Evolutionary conservation across 30 jellyfish, hydroid and myxozoan species (phyloP), one percentile per base, ranked within the genome.

Genomic region (Sanderia malayensis): DNA sequence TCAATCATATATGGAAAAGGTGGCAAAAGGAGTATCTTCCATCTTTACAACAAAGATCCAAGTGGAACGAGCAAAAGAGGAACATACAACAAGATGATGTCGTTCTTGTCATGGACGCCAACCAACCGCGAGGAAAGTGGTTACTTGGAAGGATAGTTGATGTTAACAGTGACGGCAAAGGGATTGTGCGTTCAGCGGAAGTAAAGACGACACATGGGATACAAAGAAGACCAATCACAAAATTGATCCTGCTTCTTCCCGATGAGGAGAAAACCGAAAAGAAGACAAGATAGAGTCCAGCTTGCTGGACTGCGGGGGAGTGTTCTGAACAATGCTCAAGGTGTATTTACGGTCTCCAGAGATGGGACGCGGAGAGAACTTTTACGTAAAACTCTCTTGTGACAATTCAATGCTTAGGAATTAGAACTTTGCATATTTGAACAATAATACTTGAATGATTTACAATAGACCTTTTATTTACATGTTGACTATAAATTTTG

Each of bases 1-100:
- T 46, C 59, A 47, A 31, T 19, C 84, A 52, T 31, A 46, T 71
- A 21, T 71, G 84, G 84, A 75, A 71, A 71, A 55, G 84, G 7
- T 46, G 58, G 84, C 4, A 46, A 59, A 28, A 32, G 21, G 84
- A 71, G 31, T 71, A 75, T 75, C 58, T 53, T 1, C 73, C 73
- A 31, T 58, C 60, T 26, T 59, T 68, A 21, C 23, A 46, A 2
- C 46, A 41, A 68, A 71, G 33, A 71, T 25, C 84, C n/a, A 71
- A 71, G 31, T 71, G 74, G 74, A 24, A 53, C 60, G n/a, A 34
- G 25, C 31, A 47, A 59, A 47, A 31, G 28, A 27, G 47, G 25
- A 30, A 71, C 30, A 4, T 71, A 27, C 46, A 71, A 20, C 24
- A 10, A 47, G 84, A 61, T 17, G 84, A 72, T 57, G 53, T 49